Evolutionary conservation across 1,140 invertebrate genomes (phyloP).

Genomic region (Mya arenaria): DNA sequence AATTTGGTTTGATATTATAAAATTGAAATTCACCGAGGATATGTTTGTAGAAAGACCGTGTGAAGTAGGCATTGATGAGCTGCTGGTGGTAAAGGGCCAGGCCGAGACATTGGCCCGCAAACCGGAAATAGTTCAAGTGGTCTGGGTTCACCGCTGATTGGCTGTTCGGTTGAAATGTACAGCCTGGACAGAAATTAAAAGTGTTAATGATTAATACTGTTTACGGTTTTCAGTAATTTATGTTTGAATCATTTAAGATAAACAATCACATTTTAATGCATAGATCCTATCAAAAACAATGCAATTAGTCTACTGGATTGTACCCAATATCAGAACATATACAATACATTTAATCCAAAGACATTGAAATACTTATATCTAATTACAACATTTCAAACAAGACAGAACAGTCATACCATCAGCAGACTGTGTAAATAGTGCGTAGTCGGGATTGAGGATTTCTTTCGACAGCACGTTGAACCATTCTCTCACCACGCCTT

Average conservation of each 20-base stretch:
- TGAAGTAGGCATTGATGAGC: conserved; percentile 77
- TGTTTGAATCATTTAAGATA: too few relatives aligned
- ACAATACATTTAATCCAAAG: too few relatives aligned
- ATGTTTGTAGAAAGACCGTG: conserved; percentile 80
- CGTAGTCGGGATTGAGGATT: conserved; percentile 98
- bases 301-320: too few relatives aligned
- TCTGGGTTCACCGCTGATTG: conserved; percentile 87
- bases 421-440: conserved; percentile 93
- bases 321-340: too few relatives aligned
- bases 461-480: conserved; percentile 95
- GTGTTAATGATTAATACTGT: too few relatives aligned
- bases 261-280: too few relatives aligned
- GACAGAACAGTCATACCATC: conserved; percentile 93
- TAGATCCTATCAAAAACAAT: too few relatives aligned
- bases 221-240: too few relatives aligned
- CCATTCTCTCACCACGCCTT: conserved; percentile 97
- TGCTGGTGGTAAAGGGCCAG: conserved; percentile 83
- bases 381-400: too few relatives aligned
- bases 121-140: conserved; percentile 98
- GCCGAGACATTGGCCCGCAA: conserved; percentile 96
- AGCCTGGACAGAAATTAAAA: conserved; percentile 69
- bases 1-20: too few relatives aligned
- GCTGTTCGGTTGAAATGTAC: conserved; percentile 79
- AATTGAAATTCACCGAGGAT: conserved; percentile 78
- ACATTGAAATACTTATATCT: too few relatives aligned